Base-by-base conservation (phyloP, 2,888 invertebrate genomes). In the Mythimna pallens region DNA sequence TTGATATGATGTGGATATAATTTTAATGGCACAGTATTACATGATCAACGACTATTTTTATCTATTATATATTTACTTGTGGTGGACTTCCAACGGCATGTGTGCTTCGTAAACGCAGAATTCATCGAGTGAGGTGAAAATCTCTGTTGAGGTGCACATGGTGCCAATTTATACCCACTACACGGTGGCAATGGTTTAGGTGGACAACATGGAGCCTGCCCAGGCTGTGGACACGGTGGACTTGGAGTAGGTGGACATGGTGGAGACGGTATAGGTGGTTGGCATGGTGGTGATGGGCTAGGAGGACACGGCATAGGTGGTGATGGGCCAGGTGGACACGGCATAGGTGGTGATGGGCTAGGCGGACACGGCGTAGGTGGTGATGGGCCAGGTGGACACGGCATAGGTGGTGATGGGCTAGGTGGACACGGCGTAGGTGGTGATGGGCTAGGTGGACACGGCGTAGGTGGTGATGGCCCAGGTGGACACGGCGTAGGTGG, bases 61-160 rank as follows among this genome's bases (percentile, higher is more conserved):
- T 30, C 3, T 30, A 30, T 30, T 43, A 4, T 43, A 3, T 43
- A 10, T 43, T 43, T 14, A 43, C 14, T 14, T 36, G 36, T 9
- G 9, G 36, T 36, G 9, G 36, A 36, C 9, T 36, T 58, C 75
- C 58, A 78, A n/a, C n/a, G 59, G 25, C 70, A 77, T 12, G 52
- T 73, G 54, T 52, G 78, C 50, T 78, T 78, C 14, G 55, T 57
- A 20, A 47, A 20, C 10, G 7, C 54, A 36, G 34, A n/a, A 25
- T 14, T 43, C 30, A 14, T 36, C 12, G 30, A 22, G 6, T 36
- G 67, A 57, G 40, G 14, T 22, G 36, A 52, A 47, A 34, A 47
- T 7, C 2, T 30, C 57, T 30, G 57, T 14, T 25, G 25, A 25
- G 55, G 55, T 55, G 30, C 17, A 30, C 50, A 50, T 50, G 17